These are phyloP conservation scores for Ailurus styani DNA, from an alignment of 2,113 vertebrate species.

Conservation along the genomic window DNA sequence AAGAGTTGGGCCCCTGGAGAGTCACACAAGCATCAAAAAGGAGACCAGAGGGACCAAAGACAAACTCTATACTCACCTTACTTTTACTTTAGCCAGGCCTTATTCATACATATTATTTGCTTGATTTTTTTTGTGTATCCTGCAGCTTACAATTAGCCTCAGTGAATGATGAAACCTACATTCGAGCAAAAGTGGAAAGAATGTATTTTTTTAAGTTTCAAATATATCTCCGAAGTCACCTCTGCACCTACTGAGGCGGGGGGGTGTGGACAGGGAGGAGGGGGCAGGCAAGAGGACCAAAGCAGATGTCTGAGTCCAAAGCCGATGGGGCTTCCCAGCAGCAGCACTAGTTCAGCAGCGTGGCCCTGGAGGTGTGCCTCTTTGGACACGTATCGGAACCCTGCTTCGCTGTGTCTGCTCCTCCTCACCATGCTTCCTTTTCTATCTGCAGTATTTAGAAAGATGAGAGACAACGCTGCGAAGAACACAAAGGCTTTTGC, in stretches of 20 bases:
- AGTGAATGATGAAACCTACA: conserved; percentile 12
- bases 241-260: neutral
- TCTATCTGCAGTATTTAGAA: conserved; percentile 59
- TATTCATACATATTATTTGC: neutral
- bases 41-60: neutral
- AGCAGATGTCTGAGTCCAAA: neutral
- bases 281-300: neutral
- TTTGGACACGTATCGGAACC: conserved; percentile 9
- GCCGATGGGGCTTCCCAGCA: neutral
- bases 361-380: neutral
- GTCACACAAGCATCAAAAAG: neutral
- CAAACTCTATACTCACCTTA: neutral
- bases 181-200: conserved; percentile 30
- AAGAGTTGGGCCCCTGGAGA: neutral
- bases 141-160: neutral
- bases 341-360: neutral
- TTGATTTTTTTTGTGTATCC: neutral
- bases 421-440: conserved; percentile 52
- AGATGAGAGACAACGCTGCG: conserved; percentile 60
- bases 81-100: neutral
- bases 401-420: conserved; percentile 44
- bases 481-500: conserved; percentile 68
- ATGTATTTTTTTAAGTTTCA: conserved; percentile 18
- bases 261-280: neutral
- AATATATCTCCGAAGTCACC: conserved; percentile 34